A percentile compares a stretch with the other conserved stretches of the same genome.
phyloP scores from a whole-genome alignment of 2,888 invertebrate genomes.

The Drosophila infuscata region DNA sequence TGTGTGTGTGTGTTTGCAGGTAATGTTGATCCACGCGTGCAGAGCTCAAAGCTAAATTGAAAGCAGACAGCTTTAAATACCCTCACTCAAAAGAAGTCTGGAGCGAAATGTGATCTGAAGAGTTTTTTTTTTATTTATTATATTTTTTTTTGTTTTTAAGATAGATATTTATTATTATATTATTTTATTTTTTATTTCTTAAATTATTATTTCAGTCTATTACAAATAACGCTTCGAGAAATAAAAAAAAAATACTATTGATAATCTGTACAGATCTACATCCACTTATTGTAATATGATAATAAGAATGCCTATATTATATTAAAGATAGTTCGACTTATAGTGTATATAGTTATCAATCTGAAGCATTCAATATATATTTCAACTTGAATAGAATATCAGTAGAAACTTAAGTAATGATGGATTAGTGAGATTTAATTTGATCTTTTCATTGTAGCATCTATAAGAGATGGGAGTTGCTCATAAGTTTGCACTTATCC shows the following conservation, averaged over 20 bases:
- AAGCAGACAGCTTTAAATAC: slow-evolving; percentile 1
- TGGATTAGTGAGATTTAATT: background rate
- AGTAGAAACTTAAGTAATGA: background rate
- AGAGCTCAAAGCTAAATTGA: background rate
- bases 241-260: background rate
- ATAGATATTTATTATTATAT: background rate
- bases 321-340: background rate
- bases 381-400: background rate
- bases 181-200: background rate
- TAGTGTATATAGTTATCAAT: background rate
- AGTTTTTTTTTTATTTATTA: background rate
- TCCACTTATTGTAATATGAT: background rate
- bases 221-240: background rate
- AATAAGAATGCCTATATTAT: background rate
- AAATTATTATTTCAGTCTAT: too few species aligned
- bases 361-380: background rate
- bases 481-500: background rate
- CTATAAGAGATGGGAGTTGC: too few species aligned
- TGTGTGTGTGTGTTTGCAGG: slow-evolving; percentile 19
- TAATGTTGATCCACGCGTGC: slow-evolving; percentile 30
- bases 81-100: background rate
- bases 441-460: background rate
- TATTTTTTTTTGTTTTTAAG: background rate
- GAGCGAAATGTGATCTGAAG: background rate
- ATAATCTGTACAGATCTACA: background rate